phyloP scores from a whole-genome alignment of 1,140 invertebrate genomes.

The Drosophila equinoxialis region DNA sequence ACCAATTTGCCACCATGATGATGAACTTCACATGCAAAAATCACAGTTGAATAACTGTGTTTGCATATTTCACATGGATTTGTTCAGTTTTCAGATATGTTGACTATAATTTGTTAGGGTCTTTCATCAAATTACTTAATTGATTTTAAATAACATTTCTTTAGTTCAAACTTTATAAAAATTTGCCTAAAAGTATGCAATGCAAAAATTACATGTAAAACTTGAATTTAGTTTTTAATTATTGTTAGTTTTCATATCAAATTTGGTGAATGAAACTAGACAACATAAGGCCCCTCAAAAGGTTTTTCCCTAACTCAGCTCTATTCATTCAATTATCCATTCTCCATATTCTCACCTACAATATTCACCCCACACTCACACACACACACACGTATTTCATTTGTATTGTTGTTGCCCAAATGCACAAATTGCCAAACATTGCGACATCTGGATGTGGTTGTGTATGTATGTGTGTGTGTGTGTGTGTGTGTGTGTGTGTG shows the following conservation, averaged over 20 bases:
- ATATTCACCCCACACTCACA: not conserved
- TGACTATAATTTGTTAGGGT: not conserved
- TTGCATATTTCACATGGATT: not conserved
- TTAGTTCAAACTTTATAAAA: not conserved
- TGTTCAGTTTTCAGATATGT: not conserved
- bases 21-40: not conserved
- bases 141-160: too few relatives aligned
- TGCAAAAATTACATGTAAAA: not conserved
- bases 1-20: not conserved
- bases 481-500: conserved; percentile 17
- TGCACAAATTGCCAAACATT: conserved; percentile 79
- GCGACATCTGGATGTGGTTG: conserved; percentile 46
- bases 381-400: conserved; percentile 68
- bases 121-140: too few relatives aligned
- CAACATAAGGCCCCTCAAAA: not conserved
- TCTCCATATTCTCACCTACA: not conserved
- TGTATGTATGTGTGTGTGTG: conserved; percentile 24
- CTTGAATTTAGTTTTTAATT: not conserved
- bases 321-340: conserved; percentile 19
- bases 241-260: too few relatives aligned
- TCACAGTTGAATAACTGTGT: not conserved
- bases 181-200: conserved; percentile 6
- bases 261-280: not conserved
- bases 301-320: not conserved
- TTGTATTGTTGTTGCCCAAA: conserved; percentile 55